Conservation (phyloP, 2,797 vertebrate species). For the Enteromius mattozi region DNA sequence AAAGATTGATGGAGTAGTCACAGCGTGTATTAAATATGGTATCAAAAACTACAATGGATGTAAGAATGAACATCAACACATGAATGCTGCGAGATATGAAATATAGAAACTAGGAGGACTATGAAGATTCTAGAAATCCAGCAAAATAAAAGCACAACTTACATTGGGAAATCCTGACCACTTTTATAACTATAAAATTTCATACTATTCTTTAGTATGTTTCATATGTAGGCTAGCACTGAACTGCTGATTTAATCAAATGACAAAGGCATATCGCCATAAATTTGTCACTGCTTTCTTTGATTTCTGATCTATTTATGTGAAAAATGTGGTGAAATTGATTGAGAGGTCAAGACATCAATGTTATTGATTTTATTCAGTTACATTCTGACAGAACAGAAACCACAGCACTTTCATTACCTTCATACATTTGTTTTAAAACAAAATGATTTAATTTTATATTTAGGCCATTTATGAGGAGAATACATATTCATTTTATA, state of each 20-base stretch:
- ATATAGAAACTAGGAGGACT: no score
- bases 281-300: no score
- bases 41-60: no score
- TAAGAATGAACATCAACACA: no score
- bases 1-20: no score
- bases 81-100: no score
- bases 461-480: neutral
- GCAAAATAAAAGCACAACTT: neutral
- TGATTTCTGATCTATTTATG: neutral
- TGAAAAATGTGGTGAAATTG: neutral
- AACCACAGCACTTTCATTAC: neutral
- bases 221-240: neutral
- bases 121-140: neutral
- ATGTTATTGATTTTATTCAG: neutral
- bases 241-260: neutral
- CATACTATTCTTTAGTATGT: neutral
- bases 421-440: neutral
- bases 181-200: neutral
- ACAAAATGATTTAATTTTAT: neutral
- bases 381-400: neutral
- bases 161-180: neutral
- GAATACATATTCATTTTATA: neutral
- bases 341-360: neutral
- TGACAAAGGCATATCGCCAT: neutral
- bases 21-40: no score